Evolutionary conservation across 1,140 invertebrate genomes (phyloP).

Genomic region (Epicauta chinensis): DNA sequence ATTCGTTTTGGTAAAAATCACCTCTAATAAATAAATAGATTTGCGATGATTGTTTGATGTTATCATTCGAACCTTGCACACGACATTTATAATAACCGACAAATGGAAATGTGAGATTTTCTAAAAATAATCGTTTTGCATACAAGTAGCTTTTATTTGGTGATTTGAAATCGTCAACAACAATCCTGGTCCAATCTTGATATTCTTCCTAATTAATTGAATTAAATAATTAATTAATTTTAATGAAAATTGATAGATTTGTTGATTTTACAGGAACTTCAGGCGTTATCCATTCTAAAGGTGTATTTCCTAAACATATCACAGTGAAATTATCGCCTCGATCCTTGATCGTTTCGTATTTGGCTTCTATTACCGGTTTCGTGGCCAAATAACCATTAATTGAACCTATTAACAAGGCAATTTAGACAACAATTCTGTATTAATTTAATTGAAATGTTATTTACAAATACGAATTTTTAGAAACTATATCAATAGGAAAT

Average conservation of each 20-base stretch:
- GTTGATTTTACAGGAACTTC: background rate
- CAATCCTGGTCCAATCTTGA: constrained; percentile 41
- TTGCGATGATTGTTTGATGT: constrained; percentile 45
- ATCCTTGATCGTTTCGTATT: constrained; percentile 45
- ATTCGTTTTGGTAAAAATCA: constrained; percentile 27
- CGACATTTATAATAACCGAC: constrained; percentile 36
- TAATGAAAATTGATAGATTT: background rate
- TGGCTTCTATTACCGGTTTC: background rate
- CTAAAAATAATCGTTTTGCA: constrained; percentile 44
- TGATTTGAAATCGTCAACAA: constrained; percentile 42
- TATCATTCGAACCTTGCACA: constrained; percentile 38
- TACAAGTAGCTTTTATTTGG: constrained; percentile 55
- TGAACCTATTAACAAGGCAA: constrained; percentile 5
- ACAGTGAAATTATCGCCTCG: constrained; percentile 46
- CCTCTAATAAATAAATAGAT: constrained; percentile 63
- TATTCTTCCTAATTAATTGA: constrained; percentile 38
- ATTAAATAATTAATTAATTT: constrained; percentile 5
- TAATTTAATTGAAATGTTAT: too few species aligned
- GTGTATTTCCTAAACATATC: constrained; percentile 44
- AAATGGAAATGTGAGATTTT: constrained; percentile 32
- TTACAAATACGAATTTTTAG: too few species aligned
- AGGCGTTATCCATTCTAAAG: constrained; percentile 45
- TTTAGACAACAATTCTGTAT: background rate
- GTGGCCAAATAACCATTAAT: background rate
- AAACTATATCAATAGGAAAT: constrained; percentile 10